Conservation (phyloP, 2,888 invertebrate species). For the Panzeria rudis region DNA sequence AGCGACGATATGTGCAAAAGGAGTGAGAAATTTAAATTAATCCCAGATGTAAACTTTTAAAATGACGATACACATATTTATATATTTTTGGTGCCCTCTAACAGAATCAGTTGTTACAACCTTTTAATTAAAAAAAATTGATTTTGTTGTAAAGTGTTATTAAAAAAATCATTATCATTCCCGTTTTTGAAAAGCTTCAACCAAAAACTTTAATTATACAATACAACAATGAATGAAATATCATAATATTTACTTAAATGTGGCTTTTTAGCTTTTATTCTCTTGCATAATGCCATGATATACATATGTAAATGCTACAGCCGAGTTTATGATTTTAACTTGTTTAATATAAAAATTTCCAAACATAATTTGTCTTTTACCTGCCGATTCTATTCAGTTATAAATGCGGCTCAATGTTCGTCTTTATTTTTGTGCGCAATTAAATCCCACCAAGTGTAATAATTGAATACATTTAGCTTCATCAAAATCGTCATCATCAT, state of each 20-base stretch:
- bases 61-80: too few species aligned
- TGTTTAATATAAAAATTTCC: background rate
- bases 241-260: background rate
- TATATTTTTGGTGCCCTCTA: too few species aligned
- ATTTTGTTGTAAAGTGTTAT: too few species aligned
- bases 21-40: too few species aligned
- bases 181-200: too few species aligned
- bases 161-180: too few species aligned
- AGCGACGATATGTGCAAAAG: too few species aligned
- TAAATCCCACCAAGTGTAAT: conserved; percentile 62
- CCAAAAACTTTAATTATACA: too few species aligned
- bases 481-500: conserved; percentile 15
- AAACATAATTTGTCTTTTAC: conserved; percentile 11
- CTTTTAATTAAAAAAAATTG: too few species aligned
- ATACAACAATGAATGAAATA: background rate
- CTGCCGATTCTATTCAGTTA: background rate
- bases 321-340: background rate
- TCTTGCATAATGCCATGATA: background rate
- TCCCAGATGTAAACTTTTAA: too few species aligned
- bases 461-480: conserved; percentile 52
- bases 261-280: background rate
- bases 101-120: too few species aligned
- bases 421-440: conserved; percentile 27
- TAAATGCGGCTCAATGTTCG: background rate
- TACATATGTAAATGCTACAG: too few species aligned